Evolutionary conservation across 2,797 vertebrate genomes (phyloP).

Genomic region (Enoplosus armatus): DNA sequence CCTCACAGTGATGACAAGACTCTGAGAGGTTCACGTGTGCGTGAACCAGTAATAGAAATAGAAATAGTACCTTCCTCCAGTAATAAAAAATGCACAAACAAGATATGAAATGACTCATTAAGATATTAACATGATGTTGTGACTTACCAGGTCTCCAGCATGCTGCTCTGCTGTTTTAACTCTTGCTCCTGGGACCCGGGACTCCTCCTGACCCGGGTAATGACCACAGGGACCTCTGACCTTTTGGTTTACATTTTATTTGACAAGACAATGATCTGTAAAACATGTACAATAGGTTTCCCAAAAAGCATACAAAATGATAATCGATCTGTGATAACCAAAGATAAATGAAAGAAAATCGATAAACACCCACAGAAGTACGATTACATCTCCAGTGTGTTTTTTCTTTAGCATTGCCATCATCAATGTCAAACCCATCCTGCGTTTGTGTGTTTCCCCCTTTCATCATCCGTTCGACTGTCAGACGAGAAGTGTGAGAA

Average conservation of each 20-base stretch:
- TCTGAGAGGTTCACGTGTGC: no score
- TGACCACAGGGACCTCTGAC: not conserved
- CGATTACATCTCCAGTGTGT: constrained; percentile 70
- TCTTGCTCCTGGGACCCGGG: not conserved
- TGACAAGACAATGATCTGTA: constrained; percentile 86
- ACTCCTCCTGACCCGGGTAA: no score
- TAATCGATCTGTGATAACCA: constrained; percentile 54
- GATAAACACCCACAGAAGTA: constrained; percentile 49
- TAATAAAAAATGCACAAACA: not conserved
- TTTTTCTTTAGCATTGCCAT: constrained; percentile 39
- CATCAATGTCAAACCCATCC: constrained; percentile 42
- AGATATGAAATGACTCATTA: not conserved
- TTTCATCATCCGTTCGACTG: constrained; percentile 54
- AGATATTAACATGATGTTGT: not conserved
- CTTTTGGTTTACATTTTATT: constrained; percentile 83
- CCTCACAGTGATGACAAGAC: no score
- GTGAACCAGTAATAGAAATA: not conserved
- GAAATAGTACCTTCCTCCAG: not conserved
- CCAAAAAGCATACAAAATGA: constrained; percentile 80
- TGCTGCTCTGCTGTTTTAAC: not conserved
- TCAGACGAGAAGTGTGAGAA: constrained; percentile 71
- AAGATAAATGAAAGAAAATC: constrained; percentile 48
- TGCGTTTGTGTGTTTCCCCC: constrained; percentile 52
- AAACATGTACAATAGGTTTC: constrained; percentile 81
- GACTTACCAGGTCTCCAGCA: not conserved